Evolutionary conservation across 2,797 vertebrate species (phyloP), one percentile per base, ranked within the genome.

Genomic region (Cottoperca gobio): DNA sequence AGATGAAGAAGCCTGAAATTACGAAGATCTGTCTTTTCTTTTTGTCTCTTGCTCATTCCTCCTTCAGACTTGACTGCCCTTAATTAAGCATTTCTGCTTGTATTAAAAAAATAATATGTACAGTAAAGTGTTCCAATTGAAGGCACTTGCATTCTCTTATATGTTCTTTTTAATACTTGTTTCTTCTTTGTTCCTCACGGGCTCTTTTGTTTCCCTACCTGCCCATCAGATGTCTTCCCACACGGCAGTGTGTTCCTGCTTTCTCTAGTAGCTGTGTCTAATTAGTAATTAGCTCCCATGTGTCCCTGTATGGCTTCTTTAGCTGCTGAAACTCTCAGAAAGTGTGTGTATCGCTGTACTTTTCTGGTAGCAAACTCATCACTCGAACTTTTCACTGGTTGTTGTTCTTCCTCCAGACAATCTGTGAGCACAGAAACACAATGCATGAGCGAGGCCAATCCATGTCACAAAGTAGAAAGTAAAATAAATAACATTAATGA

Each of bases 221-320:
- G 58, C 49, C 12, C 52, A 65, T 61, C 80, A 88, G 71, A 80
- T 85, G 80, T 85, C 74, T 73, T 80, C 59, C 76, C 61, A 79
- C 75, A 79, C 73, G 58, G 23, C 37, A 6, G 26, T 49, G 43
- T 73, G 54, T 62, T 62, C 64, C 66, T 61, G 63, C 62, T 57
- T 78, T 50, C 49, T 65, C 45, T 43, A 52, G 60, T 69, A 83
- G 71, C 73, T 82, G 76, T 59, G 45, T 69, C 53, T 74, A 75
- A 69, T 84, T 66, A 76, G 40, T 73, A 39, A 52, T 82, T 66
- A 72, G 58, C 58, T 79, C 26, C 71, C 76, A 39, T 43, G n/a
- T 33, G 40, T 82, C 53, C 33, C 69, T 77, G 59, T 67, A 70
- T 60, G 45, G 21, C 3, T 10, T 70, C 31, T 14, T 73, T 5